A percentile compares a stretch with the other conserved stretches of the same genome.
Conservation (phyloP, 2,113 vertebrate genomes). For the Petrocephalus zakoni region DNA sequence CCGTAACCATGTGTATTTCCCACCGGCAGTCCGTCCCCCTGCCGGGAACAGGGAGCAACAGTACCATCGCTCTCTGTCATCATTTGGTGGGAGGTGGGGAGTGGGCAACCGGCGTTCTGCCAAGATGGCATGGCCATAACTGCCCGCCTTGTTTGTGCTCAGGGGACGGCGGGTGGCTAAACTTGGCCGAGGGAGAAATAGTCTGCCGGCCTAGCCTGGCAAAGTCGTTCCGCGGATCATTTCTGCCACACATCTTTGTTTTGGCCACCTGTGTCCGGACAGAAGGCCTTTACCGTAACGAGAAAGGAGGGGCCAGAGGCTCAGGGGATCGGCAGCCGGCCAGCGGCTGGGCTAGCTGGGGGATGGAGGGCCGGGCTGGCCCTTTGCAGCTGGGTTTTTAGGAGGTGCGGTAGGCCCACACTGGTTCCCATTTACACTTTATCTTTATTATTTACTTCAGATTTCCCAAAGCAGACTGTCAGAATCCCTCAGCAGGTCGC, state of each 20-base stretch:
- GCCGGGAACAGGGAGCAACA: background rate
- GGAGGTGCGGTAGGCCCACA: too few relatives aligned
- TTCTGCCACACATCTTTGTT: background rate
- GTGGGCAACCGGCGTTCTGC: background rate
- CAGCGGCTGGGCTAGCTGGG: too few relatives aligned
- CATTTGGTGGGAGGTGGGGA: background rate
- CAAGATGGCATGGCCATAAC: background rate
- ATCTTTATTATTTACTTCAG: too few relatives aligned
- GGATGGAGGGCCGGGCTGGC: too few relatives aligned
- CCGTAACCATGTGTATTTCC: background rate
- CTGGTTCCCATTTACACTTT: background rate
- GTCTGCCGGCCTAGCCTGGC: constrained; percentile 1
- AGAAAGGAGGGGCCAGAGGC: background rate
- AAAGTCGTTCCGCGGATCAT: background rate
- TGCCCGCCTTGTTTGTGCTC: background rate
- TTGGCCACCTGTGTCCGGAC: constrained; percentile 6
- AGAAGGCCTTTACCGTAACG: background rate
- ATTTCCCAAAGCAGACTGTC: background rate
- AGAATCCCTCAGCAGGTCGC: background rate
- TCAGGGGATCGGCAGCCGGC: background rate
- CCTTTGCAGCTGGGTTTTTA: background rate
- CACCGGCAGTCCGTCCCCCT: too few relatives aligned
- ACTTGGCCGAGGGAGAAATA: background rate
- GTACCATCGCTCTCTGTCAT: background rate
- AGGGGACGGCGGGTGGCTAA: background rate